Percentiles rank a stretch among this genome's conserved stretches.
phyloP scores from a whole-genome alignment of 1,140 invertebrate genomes.

The Macrobrachium rosenbergii region DNA sequence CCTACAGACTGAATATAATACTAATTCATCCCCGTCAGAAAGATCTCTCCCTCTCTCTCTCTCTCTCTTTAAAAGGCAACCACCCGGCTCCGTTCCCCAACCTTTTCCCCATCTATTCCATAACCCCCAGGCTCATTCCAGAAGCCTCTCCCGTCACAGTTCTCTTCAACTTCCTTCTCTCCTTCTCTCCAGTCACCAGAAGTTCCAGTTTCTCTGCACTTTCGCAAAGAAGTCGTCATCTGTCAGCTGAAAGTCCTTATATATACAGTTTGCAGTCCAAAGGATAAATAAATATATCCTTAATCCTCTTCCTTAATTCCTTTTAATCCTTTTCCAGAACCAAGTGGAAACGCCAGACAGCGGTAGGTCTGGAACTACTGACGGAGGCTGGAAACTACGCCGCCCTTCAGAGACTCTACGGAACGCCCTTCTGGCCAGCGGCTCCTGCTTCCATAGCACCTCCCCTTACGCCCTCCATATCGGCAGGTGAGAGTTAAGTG shows the following conservation, averaged over 20 bases:
- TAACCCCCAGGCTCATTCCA: not conserved
- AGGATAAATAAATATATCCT: no score
- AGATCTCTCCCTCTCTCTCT: not conserved
- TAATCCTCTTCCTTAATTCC: not conserved
- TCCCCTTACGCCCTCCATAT: constrained; percentile 32
- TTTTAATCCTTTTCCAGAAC: constrained; percentile 73
- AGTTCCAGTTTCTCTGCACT: no score
- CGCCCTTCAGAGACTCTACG: constrained; percentile 88
- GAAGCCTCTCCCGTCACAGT: no score
- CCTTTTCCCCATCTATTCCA: not conserved
- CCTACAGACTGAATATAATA: no score
- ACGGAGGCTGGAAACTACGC: constrained; percentile 97
- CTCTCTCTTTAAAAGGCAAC: no score
- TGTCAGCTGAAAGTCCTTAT: no score
- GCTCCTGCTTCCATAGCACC: constrained; percentile 20
- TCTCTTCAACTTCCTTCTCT: no score
- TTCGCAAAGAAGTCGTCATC: no score
- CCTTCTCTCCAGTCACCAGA: no score
- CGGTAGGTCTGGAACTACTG: constrained; percentile 80
- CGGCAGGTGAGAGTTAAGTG: constrained; percentile 13
- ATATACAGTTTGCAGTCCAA: no score
- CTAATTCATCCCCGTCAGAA: no score
- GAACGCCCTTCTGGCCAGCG: constrained; percentile 32
- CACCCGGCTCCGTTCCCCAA: no score
- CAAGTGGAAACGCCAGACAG: constrained; percentile 94